These are phyloP conservation scores for Pantherophis vulpinus DNA, from an alignment of 2,797 vertebrate genomes.

Conservation along the genomic window DNA sequence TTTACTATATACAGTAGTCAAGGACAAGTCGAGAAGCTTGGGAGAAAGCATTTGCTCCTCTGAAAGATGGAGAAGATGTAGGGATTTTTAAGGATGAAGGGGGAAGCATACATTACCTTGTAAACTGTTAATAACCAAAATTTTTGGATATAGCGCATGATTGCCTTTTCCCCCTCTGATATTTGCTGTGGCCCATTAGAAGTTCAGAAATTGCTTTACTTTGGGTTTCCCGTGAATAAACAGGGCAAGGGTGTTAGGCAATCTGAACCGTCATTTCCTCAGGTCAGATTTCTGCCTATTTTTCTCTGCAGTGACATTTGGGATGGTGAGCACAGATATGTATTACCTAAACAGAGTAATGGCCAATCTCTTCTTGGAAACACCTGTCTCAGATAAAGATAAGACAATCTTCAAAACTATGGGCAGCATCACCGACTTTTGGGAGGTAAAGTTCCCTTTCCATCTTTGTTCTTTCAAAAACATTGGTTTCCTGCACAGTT, in stretches of 20 bases:
- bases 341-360: slow-evolving; percentile 66
- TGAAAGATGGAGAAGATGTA: neutral
- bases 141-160: neutral
- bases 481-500: rapidly evolving
- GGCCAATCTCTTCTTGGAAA: slow-evolving; percentile 65
- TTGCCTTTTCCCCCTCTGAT: rapidly evolving
- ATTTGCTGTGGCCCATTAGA: neutral
- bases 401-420: slow-evolving; percentile 54
- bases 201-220: neutral
- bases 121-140: neutral
- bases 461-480: neutral
- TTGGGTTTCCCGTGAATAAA: neutral
- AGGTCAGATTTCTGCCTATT: neutral
- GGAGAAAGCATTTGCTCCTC: neutral
- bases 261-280: neutral
- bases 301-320: slow-evolving; percentile 55
- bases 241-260: neutral
- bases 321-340: slow-evolving; percentile 66
- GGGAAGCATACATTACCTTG: neutral
- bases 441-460: slow-evolving; percentile 59
- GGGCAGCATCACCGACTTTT: slow-evolving; percentile 61
- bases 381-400: slow-evolving; percentile 8
- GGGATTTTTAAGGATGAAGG: neutral
- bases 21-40: neutral
- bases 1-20: neutral